phyloP scores from a whole-genome alignment of 92 coral and sea anemone species.

The Virgularia gustaviana region DNA sequence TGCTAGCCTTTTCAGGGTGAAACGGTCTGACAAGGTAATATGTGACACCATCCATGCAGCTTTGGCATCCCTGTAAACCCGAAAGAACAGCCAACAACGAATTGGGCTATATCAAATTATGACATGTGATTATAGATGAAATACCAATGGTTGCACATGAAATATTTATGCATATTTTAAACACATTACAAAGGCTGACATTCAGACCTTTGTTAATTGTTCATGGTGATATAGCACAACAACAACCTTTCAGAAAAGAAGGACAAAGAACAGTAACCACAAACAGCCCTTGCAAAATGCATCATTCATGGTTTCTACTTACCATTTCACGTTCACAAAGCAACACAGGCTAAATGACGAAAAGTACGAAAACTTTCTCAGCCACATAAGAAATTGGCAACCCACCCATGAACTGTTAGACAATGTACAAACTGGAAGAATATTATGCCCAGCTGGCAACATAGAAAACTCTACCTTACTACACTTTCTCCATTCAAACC shows the following conservation, averaged over 20 bases:
- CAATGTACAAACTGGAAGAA: slow-evolving; percentile 2
- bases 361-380: neutral
- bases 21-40: neutral
- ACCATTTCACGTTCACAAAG: neutral
- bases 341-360: neutral
- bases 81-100: neutral
- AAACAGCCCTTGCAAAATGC: neutral
- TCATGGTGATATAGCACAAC: slow-evolving; percentile 28
- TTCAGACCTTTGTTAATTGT: neutral
- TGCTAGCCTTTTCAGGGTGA: neutral
- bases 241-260: slow-evolving; percentile 1
- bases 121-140: slow-evolving; percentile 48
- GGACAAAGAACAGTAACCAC: too few species aligned
- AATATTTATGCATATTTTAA: slow-evolving; percentile 5
- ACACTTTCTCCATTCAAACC: neutral
- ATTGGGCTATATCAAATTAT: slow-evolving; percentile 39
- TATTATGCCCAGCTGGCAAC: neutral
- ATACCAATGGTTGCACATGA: slow-evolving; percentile 31
- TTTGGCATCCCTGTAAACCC: slow-evolving; percentile 23
- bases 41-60: slow-evolving; percentile 41
- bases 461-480: neutral
- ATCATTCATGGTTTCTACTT: neutral
- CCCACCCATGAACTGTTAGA: slow-evolving; percentile 8
- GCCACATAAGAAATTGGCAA: slow-evolving; percentile 6
- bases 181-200: neutral